Evolutionary conservation across 2,888 invertebrate genomes (phyloP).

Genomic region (Leucophenga maculata): DNA sequence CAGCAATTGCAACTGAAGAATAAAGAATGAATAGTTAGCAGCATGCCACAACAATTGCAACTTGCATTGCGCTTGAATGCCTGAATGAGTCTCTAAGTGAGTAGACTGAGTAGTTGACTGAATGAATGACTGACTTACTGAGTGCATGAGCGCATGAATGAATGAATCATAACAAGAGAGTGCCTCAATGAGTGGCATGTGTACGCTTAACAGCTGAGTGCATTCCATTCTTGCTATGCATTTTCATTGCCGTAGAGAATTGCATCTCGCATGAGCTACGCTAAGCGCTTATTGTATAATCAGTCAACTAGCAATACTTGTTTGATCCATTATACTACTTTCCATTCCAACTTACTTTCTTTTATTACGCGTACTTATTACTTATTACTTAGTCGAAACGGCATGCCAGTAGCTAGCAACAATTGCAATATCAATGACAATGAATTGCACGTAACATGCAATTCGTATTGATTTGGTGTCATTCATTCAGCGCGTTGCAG

Average conservation of each 20-base stretch:
- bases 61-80: constrained; percentile 52
- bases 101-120: constrained; percentile 41
- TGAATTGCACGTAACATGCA: constrained; percentile 4
- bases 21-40: no score
- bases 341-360: no score
- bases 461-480: background rate
- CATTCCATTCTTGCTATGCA: no score
- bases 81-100: constrained; percentile 43
- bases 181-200: background rate
- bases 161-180: constrained; percentile 26
- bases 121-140: constrained; percentile 41
- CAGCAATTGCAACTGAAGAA: constrained; percentile 26
- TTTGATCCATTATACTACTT: no score
- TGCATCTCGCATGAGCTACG: no score
- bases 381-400: no score
- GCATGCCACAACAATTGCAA: constrained; percentile 49
- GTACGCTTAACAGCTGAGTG: no score
- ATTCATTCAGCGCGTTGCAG: constrained; percentile 33
- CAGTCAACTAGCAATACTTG: no score
- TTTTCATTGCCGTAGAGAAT: no score
- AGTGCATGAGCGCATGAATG: constrained; percentile 37
- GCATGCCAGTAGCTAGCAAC: no score
- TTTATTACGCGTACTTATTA: no score
- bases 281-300: no score
- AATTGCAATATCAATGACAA: background rate